phyloP scores from a whole-genome alignment of 2,113 vertebrate species.

The Aptenodytes patagonicus region DNA sequence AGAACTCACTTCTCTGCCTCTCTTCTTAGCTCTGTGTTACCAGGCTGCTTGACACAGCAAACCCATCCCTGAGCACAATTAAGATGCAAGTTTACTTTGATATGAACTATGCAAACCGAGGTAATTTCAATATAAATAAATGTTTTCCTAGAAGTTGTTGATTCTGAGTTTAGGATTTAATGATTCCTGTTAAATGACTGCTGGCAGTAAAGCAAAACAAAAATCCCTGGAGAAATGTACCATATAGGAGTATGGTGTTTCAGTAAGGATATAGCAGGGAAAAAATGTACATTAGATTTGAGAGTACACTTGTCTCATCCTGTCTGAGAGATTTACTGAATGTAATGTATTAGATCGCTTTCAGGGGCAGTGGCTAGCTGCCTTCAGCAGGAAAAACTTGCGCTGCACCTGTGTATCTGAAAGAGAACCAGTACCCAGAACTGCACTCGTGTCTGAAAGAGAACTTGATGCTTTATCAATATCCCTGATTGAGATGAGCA shows the following conservation, averaged over 20 bases:
- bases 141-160: not conserved
- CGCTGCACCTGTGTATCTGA: not conserved
- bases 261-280: not conserved
- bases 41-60: slow-evolving; percentile 80
- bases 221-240: not conserved
- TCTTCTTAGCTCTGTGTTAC: slow-evolving; percentile 82
- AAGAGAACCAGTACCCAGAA: not conserved
- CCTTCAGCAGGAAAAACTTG: not conserved
- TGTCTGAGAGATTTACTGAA: not conserved
- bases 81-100: slow-evolving; percentile 97
- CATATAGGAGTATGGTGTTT: not conserved
- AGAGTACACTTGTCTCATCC: not conserved
- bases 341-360: not conserved
- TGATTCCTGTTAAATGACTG: not conserved
- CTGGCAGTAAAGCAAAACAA: not conserved
- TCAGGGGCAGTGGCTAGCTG: not conserved
- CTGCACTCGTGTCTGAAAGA: not conserved
- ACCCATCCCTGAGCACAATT: slow-evolving; percentile 88
- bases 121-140: slow-evolving; percentile 71
- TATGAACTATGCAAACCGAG: slow-evolving; percentile 83
- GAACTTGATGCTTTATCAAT: not conserved
- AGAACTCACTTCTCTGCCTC: not conserved
- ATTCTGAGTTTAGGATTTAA: not conserved
- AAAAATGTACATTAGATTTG: not conserved
- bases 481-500: not conserved